Conservation (phyloP, 2,113 vertebrate species). For the Elachura formosa region DNA sequence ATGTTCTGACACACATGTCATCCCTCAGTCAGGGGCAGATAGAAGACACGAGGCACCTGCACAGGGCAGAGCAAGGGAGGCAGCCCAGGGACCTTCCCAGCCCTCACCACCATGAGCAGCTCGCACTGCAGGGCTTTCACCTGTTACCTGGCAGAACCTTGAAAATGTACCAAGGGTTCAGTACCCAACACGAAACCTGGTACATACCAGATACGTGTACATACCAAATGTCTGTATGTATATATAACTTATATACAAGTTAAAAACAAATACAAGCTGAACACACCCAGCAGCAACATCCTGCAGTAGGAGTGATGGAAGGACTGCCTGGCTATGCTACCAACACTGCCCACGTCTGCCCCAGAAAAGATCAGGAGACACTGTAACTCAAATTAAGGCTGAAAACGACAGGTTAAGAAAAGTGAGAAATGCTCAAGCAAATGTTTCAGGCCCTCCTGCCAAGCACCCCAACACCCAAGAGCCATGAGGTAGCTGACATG, state of each 20-base stretch:
- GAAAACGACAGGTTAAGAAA: neutral
- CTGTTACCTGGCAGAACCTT: neutral
- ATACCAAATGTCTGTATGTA: too few relatives aligned
- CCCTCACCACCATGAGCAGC: rapidly evolving
- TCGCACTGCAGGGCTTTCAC: neutral
- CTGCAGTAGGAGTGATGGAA: neutral
- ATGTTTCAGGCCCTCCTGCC: neutral
- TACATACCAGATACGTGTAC: too few relatives aligned
- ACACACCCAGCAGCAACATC: neutral
- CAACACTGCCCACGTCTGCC: neutral
- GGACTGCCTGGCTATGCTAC: neutral
- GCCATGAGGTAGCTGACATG: neutral
- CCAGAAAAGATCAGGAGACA: neutral
- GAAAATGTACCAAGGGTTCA: neutral
- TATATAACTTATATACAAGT: too few relatives aligned
- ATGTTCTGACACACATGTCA: neutral
- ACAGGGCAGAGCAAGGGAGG: rapidly evolving
- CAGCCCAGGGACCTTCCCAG: neutral
- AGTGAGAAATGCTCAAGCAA: neutral
- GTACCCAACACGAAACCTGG: neutral
- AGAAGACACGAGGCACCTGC: neutral
- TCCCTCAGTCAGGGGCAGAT: neutral
- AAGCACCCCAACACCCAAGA: neutral
- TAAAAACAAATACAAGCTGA: neutral
- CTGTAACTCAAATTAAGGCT: neutral